Base-by-base conservation (phyloP, 2,113 vertebrate genomes). In the Micromys minutus region DNA sequence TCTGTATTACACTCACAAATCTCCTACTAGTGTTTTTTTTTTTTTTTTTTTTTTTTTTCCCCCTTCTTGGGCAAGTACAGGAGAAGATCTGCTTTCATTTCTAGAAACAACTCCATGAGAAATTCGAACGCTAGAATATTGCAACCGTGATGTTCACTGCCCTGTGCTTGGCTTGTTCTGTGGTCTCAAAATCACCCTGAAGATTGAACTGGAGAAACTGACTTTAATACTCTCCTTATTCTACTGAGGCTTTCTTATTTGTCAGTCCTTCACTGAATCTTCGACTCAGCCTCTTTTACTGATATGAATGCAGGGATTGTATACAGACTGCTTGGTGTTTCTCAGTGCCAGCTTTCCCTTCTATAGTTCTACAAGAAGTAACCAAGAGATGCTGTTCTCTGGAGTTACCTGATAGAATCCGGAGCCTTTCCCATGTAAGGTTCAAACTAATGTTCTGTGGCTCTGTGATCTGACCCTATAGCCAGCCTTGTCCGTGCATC, bases 1-100 rank as follows among this genome's bases (percentile, higher is more conserved):
- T 42, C 21, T 92, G 77, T 93, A 90, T 92, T 94, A 94, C 89
- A 94, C 15, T 57, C 19, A 95, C 63, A 94, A 59, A 74, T 91
- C 61, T 93, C 63, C 75, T 79, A 79, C 92, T 63, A 85, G 42
- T 57, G 57, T 76, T 11, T 75, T 21, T 88, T 96, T 89, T 89
- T 93, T 75, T n/a, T n/a, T n/a, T n/a, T n/a, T n/a, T n/a, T n/a
- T n/a, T n/a, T n/a, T n/a, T n/a, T n/a, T n/a, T n/a, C n/a, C n/a
- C n/a, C n/a, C n/a, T n/a, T 94, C 55, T 69, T 94, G 69, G 85
- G 61, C 17, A 92, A 77, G 3, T 87, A 17, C n/a, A 93, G 75
- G 42, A 87, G 21, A 36, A 55, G 71, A 86, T 89, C 71, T 55
- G n/a, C n/a, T 97, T 95, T 91, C 55, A 88, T 67, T 80, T 92